A percentile compares a stretch with the other conserved stretches of the same genome.
Conservation (phyloP, 2,888 invertebrate species). For the Thereva nobilitata region DNA sequence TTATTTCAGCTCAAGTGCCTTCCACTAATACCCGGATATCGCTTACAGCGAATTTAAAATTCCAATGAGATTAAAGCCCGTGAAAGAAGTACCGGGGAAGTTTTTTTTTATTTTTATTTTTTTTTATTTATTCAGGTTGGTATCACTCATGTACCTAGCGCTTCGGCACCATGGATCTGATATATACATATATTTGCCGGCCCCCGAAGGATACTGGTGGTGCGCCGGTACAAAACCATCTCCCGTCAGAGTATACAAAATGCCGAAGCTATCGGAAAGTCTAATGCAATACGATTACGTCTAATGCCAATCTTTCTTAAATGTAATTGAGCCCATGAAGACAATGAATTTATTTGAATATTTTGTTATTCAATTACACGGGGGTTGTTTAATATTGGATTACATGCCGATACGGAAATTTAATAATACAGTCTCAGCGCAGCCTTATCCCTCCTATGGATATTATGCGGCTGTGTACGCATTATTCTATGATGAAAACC, state of each 20-base stretch:
- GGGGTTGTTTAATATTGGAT: constrained; percentile 40
- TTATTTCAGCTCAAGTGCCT: constrained; percentile 30
- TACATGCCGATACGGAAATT: constrained; percentile 40
- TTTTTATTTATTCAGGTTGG: constrained; percentile 9
- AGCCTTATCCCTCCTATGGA: constrained; percentile 5
- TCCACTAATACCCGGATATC: constrained; percentile 40
- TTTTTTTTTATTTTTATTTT: constrained; percentile 13
- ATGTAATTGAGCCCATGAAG: constrained; percentile 43
- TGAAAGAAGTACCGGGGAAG: constrained; percentile 30
- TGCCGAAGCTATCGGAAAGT: constrained; percentile 36
- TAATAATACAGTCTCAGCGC: constrained; percentile 32
- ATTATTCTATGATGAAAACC: constrained; percentile 18
- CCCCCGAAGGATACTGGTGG: not conserved
- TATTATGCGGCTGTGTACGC: constrained; percentile 2
- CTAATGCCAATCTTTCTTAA: constrained; percentile 43
- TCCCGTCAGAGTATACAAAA: constrained; percentile 14
- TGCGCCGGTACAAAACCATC: no score
- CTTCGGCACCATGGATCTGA: constrained; percentile 15
- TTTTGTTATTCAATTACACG: constrained; percentile 42
- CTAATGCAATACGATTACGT: constrained; percentile 42
- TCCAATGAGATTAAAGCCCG: constrained; percentile 41
- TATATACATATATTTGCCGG: constrained; percentile 27
- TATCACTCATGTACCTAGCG: constrained; percentile 20
- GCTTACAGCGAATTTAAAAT: constrained; percentile 41
- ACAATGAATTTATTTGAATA: constrained; percentile 43